A percentile compares a stretch with the other conserved stretches of the same genome.
Conservation (phyloP, 2,888 invertebrate genomes). For the Lithophane leautieri region DNA sequence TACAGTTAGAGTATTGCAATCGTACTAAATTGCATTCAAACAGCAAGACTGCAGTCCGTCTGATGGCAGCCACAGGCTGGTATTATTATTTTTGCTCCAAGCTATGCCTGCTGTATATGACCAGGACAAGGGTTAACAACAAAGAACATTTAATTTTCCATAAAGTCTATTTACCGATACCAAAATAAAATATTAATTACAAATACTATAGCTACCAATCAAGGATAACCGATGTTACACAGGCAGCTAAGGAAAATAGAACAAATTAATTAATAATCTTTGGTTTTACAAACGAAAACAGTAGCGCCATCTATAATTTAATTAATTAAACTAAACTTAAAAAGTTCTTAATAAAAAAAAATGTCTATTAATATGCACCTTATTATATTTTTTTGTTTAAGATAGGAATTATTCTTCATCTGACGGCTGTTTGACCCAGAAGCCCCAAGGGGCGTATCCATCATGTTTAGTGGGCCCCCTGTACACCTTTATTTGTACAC, state of each 20-base stretch:
- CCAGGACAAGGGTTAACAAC: neutral
- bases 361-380: constrained; percentile 1
- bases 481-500: constrained; percentile 94
- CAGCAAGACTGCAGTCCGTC: no score
- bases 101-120: neutral
- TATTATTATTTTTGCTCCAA: neutral
- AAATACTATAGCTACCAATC: neutral
- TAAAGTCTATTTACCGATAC: constrained; percentile 24
- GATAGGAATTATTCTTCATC: constrained; percentile 84
- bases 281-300: constrained; percentile 58
- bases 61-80: neutral
- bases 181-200: constrained; percentile 21
- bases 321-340: neutral
- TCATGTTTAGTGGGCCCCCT: constrained; percentile 92
- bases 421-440: constrained; percentile 93
- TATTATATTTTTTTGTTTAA: neutral
- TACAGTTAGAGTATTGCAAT: no score
- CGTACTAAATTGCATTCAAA: no score
- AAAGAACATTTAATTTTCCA: constrained; percentile 1
- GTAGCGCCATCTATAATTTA: constrained; percentile 24
- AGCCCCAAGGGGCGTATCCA: constrained; percentile 93
- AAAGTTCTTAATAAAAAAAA: neutral
- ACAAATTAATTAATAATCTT: constrained; percentile 48
- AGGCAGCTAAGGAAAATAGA: neutral
- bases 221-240: neutral